Base-by-base conservation (phyloP, 2,888 invertebrate genomes). In the Nymphalis urticae region DNA sequence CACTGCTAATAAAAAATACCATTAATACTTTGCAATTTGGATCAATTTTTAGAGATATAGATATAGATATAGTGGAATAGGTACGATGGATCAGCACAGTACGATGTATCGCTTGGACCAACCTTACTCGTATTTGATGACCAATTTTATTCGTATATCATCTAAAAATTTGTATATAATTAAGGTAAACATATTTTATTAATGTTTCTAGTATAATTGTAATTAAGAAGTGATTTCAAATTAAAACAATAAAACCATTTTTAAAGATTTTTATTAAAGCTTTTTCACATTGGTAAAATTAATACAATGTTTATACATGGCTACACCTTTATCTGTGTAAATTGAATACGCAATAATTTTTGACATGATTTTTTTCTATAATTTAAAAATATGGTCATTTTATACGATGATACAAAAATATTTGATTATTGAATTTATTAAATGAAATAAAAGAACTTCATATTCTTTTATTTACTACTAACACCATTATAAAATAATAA, bases 281-380 rank as follows among this genome's bases (percentile, higher is more conserved):
- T 75, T 56, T 73, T 61, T 73, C 70, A 76, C 72, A 76, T 74
- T 72, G 71, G 70, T 74, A 73, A 66, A 74, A 72, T 64, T 17
- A 54, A 54, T 58, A 71, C 62, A 68, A 58, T 56, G 58, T 62
- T 54, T 42, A 36, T 32, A 56, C 17, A 27, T 58, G 53, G 54
- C 61, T 48, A 61, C 51, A 53, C 48, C 36, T 62, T 64, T 50
- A 61, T 58, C 53, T 58, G 61, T 56, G 61, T 24, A 65, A 68
- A 68, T 56, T 64, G 61, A 56, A 48, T 70, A 65, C 48, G 53
- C 60, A 54, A 60, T 62, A 59, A 32, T 56, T 56, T 56, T 54
- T 62, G 48, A 54, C 17, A n/a, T 61, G 32, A 64, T 54, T 61
- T 48, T 48, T 42, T 13, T 42, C n/a, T 19, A 66, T 63, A 48